Percentiles rank a stretch among this genome's conserved stretches.
Evolutionary conservation across 37 sponge, comb jelly and placozoan species (phyloP).

Genomic region (Hexactinellida sp.): DNA sequence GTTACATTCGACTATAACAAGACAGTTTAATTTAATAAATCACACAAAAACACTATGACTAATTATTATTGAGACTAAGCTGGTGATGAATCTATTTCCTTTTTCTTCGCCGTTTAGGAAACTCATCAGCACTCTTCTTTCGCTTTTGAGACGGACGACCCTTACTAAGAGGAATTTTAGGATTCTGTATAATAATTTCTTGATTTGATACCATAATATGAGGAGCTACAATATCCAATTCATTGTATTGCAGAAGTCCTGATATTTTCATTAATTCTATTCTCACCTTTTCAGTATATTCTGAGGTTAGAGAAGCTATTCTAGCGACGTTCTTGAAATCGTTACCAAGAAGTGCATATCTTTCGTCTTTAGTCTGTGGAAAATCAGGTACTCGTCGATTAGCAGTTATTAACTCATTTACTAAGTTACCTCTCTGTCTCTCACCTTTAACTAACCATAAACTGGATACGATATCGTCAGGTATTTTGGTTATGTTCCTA

Average conservation of each 20-base stretch:
- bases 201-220: background rate
- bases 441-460: background rate
- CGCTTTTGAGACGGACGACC: background rate
- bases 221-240: background rate
- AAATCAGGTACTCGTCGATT: background rate
- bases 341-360: background rate
- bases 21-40: no score
- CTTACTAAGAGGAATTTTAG: background rate
- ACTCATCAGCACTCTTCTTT: background rate
- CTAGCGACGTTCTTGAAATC: no score
- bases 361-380: background rate
- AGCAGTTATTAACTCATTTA: background rate
- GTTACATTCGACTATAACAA: no score
- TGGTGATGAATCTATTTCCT: no score
- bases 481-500: background rate
- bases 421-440: background rate
- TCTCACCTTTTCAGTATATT: background rate
- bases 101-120: no score
- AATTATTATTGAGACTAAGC: no score
- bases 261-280: background rate
- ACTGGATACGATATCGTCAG: background rate
- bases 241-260: background rate
- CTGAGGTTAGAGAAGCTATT: background rate
- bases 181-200: background rate
- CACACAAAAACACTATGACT: no score